Conservation (phyloP, 2,797 vertebrate genomes). For the Cuniculus paca region DNA sequence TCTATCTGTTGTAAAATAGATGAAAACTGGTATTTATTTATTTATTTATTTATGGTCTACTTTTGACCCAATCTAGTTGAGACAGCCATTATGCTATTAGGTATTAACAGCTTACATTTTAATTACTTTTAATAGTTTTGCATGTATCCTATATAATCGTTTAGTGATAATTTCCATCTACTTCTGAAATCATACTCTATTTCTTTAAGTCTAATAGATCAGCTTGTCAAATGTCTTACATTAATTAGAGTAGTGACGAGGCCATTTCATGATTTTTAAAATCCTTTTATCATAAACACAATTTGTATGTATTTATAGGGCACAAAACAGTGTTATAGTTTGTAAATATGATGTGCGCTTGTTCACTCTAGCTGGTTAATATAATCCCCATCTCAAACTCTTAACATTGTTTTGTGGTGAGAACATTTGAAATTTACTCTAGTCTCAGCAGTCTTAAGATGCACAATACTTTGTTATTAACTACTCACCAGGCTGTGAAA, state of each 20-base stretch:
- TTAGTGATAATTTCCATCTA: background rate
- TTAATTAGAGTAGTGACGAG: background rate
- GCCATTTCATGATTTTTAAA: background rate
- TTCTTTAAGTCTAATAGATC: background rate
- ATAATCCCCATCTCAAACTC: background rate
- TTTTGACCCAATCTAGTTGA: slow-evolving; percentile 8
- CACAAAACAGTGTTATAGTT: background rate
- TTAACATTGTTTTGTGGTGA: background rate
- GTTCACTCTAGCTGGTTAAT: background rate
- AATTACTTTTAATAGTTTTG: background rate
- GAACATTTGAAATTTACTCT: background rate
- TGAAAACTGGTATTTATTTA: background rate
- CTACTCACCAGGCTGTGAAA: no score
- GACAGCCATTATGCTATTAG: background rate
- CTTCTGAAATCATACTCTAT: background rate
- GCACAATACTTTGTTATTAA: background rate
- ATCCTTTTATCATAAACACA: background rate
- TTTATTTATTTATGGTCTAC: background rate
- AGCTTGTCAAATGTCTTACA: background rate
- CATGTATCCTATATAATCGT: background rate
- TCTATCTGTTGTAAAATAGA: slow-evolving; percentile 13
- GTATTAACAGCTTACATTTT: background rate
- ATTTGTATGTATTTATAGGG: background rate
- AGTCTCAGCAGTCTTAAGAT: background rate
- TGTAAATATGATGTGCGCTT: background rate